Percentiles rank a stretch among this genome's conserved stretches.
phyloP scores from a whole-genome alignment of 2,797 vertebrate genomes.

The Oreonectes daqikongensis region DNA sequence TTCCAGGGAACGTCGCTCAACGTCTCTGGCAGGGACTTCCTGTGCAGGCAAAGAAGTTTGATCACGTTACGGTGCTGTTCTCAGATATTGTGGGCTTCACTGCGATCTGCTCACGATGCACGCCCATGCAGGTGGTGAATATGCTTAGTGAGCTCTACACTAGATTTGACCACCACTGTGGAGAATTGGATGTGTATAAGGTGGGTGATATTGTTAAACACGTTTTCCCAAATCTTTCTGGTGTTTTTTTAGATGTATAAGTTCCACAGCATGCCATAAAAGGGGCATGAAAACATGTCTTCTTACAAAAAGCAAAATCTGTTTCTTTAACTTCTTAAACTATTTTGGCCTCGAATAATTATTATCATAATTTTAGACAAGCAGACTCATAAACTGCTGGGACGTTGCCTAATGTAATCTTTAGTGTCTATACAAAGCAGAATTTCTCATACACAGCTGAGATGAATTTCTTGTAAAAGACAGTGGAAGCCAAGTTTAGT shows the following conservation, averaged over 20 bases:
- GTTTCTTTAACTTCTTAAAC: conserved; percentile 24
- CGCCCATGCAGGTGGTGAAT: conserved; percentile 97
- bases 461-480: conserved; percentile 73
- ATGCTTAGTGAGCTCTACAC: conserved; percentile 98
- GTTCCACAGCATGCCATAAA: not conserved
- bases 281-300: not conserved
- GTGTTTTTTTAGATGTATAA: conserved; percentile 26
- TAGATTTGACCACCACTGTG: conserved; percentile 93
- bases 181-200: conserved; percentile 97
- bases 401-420: conserved; percentile 76
- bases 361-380: not conserved
- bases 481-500: conserved; percentile 72
- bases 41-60: conserved; percentile 96
- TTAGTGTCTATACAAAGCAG: conserved; percentile 70
- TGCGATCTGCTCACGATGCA: conserved; percentile 91
- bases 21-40: conserved; percentile 96
- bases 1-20: conserved; percentile 93
- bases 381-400: conserved; percentile 64
- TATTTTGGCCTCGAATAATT: not conserved
- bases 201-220: conserved; percentile 68
- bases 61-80: conserved; percentile 93
- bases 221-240: conserved; percentile 1
- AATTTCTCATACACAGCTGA: conserved; percentile 65
- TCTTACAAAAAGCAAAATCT: not conserved
- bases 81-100: conserved; percentile 99